These are phyloP conservation scores for Spea hammondii DNA, from an alignment of 2,797 vertebrate species.

Conservation along the genomic window DNA sequence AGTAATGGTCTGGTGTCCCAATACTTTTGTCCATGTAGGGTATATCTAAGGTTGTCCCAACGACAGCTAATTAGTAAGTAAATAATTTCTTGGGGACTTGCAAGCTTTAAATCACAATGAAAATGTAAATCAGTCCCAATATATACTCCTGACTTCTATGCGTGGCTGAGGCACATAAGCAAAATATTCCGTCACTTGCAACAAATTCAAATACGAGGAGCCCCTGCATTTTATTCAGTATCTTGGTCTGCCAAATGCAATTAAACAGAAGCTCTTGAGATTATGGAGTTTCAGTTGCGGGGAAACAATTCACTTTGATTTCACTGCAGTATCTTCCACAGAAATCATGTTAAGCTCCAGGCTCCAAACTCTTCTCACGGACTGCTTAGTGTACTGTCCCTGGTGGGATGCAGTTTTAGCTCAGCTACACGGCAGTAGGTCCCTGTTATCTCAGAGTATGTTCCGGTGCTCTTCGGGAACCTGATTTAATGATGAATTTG, in stretches of 20 bases:
- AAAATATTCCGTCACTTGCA: neutral
- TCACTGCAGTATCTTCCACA: conserved; percentile 9
- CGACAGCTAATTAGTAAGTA: no score
- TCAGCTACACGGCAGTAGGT: conserved; percentile 1
- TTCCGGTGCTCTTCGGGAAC: neutral
- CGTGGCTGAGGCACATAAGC: neutral
- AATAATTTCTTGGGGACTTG: no score
- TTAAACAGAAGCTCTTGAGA: neutral
- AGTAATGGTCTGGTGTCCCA: no score
- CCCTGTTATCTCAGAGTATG: neutral
- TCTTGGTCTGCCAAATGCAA: conserved; percentile 10
- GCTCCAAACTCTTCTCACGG: conserved; percentile 11
- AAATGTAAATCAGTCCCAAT: conserved; percentile 4
- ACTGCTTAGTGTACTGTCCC: conserved; percentile 3
- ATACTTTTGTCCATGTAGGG: no score
- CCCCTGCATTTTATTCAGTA: conserved; percentile 23
- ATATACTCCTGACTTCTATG: neutral
- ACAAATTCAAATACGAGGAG: neutral
- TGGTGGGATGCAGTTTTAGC: neutral
- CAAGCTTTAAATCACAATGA: neutral
- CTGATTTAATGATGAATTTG: neutral
- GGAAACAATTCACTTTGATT: conserved; percentile 31
- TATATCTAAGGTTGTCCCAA: no score
- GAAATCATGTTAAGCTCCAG: conserved; percentile 5
- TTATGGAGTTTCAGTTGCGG: conserved; percentile 17